Evolutionary conservation across 2,888 invertebrate genomes (phyloP).

Genomic region (Synergus gifuensis): DNA sequence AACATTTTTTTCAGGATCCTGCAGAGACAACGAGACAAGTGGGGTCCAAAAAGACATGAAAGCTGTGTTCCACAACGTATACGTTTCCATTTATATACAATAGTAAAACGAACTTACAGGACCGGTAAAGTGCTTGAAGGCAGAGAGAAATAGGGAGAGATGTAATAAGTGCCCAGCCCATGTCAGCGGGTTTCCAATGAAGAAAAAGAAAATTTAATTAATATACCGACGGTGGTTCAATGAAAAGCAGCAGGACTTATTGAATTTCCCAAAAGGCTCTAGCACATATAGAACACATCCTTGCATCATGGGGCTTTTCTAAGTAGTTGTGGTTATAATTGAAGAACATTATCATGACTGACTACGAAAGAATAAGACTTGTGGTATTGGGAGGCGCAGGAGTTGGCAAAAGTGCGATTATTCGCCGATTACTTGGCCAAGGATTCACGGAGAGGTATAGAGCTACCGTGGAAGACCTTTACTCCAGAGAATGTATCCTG

Average conservation of each 20-base stretch:
- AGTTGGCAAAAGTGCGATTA: slow-evolving; percentile 92
- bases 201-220: slow-evolving; percentile 37
- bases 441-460: slow-evolving; percentile 89
- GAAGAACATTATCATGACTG: slow-evolving; percentile 79
- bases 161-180: not conserved
- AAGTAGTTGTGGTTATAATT: not conserved
- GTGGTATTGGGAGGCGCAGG: slow-evolving; percentile 90
- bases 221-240: not conserved
- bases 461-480: slow-evolving; percentile 93
- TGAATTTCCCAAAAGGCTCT: slow-evolving; percentile 25
- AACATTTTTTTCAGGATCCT: slow-evolving; percentile 3
- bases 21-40: not conserved
- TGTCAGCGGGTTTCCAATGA: slow-evolving; percentile 16
- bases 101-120: slow-evolving; percentile 1
- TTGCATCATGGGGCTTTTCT: not conserved
- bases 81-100: not conserved
- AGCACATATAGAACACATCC: not conserved
- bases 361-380: slow-evolving; percentile 88
- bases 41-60: slow-evolving; percentile 5
- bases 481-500: slow-evolving; percentile 90
- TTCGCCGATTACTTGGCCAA: slow-evolving; percentile 89
- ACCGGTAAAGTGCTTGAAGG: slow-evolving; percentile 9
- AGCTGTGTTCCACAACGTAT: not conserved
- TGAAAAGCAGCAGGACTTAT: slow-evolving; percentile 20
- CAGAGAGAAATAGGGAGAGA: slow-evolving; percentile 3